These are phyloP conservation scores for Astyanax mexicanus DNA, from an alignment of 2,797 vertebrate species.

Conservation along the genomic window DNA sequence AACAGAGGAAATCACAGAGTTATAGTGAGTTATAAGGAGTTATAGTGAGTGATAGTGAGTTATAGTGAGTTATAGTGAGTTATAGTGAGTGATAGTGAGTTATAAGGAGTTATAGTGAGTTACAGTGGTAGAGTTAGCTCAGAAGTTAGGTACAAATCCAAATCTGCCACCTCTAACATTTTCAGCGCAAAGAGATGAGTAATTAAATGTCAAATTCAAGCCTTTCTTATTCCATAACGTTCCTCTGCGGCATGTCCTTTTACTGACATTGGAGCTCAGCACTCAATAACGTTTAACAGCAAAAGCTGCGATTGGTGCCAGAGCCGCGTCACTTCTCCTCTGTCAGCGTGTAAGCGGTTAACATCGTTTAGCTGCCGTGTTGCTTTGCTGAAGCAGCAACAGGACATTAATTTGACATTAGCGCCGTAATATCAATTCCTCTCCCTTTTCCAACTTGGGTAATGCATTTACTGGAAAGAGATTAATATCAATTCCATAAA, in stretches of 20 bases:
- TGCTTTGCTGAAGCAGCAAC: constrained; percentile 85
- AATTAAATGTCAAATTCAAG: constrained; percentile 44
- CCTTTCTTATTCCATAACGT: constrained; percentile 21
- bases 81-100: no score
- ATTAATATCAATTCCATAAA: constrained; percentile 99
- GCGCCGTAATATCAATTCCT: constrained; percentile 88
- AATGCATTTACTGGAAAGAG: constrained; percentile 96
- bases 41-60: no score
- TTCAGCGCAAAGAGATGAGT: constrained; percentile 37
- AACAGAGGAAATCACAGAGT: no score
- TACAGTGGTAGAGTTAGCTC: constrained; percentile 15
- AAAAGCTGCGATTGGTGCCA: constrained; percentile 36
- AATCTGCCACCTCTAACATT: constrained; percentile 25
- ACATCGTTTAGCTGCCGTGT: constrained; percentile 73
- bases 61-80: no score
- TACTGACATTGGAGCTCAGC: constrained; percentile 42
- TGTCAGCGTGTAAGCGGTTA: constrained; percentile 73
- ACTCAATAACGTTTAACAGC: constrained; percentile 50
- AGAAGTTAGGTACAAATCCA: constrained; percentile 13
- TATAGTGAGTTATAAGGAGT: no score
- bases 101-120: not conserved
- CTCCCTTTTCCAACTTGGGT: constrained; percentile 84
- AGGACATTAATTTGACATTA: constrained; percentile 89
- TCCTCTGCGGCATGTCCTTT: constrained; percentile 32
- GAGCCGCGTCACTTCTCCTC: constrained; percentile 44